Evolutionary conservation across 1,140 invertebrate species (phyloP).

Genomic region (Araneus ventricosus): DNA sequence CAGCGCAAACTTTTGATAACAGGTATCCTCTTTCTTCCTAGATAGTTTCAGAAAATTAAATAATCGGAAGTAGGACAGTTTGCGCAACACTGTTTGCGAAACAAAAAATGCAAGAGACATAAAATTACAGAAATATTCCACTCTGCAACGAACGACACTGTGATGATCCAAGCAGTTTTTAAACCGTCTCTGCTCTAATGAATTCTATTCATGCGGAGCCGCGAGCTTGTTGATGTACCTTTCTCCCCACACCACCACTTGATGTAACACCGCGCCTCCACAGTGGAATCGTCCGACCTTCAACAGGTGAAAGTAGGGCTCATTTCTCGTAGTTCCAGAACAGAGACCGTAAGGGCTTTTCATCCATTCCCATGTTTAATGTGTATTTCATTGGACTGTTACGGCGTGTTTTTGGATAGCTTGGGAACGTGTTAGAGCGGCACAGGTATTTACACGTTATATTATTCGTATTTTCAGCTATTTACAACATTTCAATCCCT

Average conservation of each 20-base stretch:
- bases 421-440: not conserved
- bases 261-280: constrained; percentile 13
- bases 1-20: no score
- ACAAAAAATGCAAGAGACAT: not conserved
- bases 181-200: constrained; percentile 59
- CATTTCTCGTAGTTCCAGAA: constrained; percentile 54
- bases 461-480: not conserved
- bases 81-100: not conserved
- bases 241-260: constrained; percentile 19
- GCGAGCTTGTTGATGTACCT: constrained; percentile 48
- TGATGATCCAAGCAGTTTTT: constrained; percentile 36
- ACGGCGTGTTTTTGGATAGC: constrained; percentile 4
- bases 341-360: constrained; percentile 12
- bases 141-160: not conserved
- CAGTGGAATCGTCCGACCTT: constrained; percentile 70
- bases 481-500: not conserved
- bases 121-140: not conserved
- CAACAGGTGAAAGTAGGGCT: constrained; percentile 73
- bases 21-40: not conserved
- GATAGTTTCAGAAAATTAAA: not conserved
- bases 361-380: not conserved
- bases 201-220: constrained; percentile 69
- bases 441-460: not conserved
- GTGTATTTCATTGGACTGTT: not conserved
- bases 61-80: not conserved